These are phyloP conservation scores for Strix aluco DNA, from an alignment of 2,113 vertebrate genomes.

Conservation along the genomic window DNA sequence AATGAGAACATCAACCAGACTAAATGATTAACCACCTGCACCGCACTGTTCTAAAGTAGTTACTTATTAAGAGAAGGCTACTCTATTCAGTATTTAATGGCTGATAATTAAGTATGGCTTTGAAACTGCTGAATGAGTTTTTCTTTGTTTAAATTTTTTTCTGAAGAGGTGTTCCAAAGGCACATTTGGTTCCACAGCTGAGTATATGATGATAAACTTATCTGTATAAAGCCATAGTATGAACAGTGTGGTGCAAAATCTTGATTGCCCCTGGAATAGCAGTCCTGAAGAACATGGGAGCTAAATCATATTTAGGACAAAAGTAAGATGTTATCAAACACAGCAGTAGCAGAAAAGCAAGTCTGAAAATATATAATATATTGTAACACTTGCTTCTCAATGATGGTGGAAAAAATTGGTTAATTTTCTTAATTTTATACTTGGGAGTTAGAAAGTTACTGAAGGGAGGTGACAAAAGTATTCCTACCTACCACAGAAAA, in stretches of 20 bases:
- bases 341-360: background rate
- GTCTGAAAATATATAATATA: background rate
- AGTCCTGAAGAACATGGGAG: background rate
- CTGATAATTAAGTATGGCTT: background rate
- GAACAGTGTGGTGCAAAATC: background rate
- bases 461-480: background rate
- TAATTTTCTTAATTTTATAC: background rate
- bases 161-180: background rate
- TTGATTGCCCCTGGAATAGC: fast-evolving
- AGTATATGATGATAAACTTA: background rate
- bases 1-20: background rate
- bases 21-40: background rate
- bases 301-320: background rate
- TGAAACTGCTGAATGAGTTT: background rate
- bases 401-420: background rate
- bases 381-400: background rate
- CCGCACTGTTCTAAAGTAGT: background rate
- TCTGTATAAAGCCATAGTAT: background rate
- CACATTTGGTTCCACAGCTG: background rate
- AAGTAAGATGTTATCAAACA: background rate
- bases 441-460: background rate
- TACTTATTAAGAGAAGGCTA: background rate
- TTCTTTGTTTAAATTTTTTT: background rate
- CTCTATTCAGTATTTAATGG: background rate
- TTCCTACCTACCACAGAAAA: background rate